A percentile compares a stretch with the other conserved stretches of the same genome.
Evolutionary conservation across 1,140 invertebrate species (phyloP).

Genomic region (Trachymyrmex septentrionalis): DNA sequence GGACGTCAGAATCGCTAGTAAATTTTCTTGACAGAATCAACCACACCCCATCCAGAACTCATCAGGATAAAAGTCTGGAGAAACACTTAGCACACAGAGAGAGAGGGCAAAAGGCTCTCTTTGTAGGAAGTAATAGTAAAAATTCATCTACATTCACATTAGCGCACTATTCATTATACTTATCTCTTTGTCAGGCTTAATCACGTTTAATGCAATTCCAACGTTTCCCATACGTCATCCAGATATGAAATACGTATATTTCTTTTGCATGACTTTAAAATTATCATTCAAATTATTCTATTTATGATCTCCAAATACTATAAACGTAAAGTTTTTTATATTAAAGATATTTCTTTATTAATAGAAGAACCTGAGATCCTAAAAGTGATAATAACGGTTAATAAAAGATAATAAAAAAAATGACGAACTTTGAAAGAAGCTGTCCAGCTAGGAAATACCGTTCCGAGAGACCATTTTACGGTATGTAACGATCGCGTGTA

Average conservation of each 20-base stretch:
- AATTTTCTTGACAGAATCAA: constrained; percentile 76
- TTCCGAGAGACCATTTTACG: constrained; percentile 55
- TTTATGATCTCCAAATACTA: background rate
- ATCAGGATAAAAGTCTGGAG: constrained; percentile 75
- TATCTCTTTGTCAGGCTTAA: constrained; percentile 25
- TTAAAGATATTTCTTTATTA: background rate
- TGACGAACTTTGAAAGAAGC: constrained; percentile 33
- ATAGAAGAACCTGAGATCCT: background rate
- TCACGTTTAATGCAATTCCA: constrained; percentile 21
- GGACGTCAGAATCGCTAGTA: constrained; percentile 71
- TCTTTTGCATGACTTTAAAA: background rate
- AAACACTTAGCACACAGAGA: constrained; percentile 33
- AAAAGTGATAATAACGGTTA: background rate
- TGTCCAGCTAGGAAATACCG: background rate
- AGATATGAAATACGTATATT: background rate
- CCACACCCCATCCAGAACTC: constrained; percentile 73
- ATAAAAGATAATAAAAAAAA: too few species aligned
- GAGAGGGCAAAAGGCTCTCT: constrained; percentile 10
- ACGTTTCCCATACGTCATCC: background rate
- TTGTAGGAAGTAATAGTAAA: constrained; percentile 47
- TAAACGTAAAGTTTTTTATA: background rate
- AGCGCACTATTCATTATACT: constrained; percentile 1
- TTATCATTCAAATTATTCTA: background rate
- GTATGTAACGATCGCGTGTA: constrained; percentile 63
- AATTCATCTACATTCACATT: constrained; percentile 38